These are phyloP conservation scores for Emydocephalus ijimae DNA, from an alignment of 2,113 vertebrate genomes.

Conservation along the genomic window DNA sequence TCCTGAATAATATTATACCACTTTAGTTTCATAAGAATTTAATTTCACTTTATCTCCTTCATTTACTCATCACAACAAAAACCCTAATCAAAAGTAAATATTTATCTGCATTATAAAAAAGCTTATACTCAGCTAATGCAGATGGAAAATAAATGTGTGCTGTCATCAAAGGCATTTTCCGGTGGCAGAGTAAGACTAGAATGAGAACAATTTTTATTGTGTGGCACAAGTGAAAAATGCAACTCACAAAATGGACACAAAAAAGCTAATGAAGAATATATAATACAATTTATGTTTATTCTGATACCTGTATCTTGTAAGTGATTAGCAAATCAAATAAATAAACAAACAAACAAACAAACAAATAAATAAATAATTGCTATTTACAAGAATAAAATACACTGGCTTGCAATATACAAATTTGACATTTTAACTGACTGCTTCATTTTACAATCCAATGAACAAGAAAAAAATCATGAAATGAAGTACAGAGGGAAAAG, in stretches of 20 bases:
- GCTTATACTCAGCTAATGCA: background rate
- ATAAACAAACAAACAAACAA: too few species aligned
- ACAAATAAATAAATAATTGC: background rate
- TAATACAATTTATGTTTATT: background rate
- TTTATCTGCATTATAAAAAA: background rate
- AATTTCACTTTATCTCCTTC: constrained; percentile 32
- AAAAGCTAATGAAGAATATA: background rate
- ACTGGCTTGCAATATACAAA: background rate
- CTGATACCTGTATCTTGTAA: too few species aligned
- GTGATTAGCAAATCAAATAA: too few species aligned
- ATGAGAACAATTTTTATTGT: background rate
- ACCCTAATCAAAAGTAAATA: background rate
- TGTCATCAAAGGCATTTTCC: background rate
- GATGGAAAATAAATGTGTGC: background rate
- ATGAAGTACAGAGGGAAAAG: background rate
- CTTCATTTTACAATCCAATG: background rate
- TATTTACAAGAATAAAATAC: background rate
- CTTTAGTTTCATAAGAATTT: constrained; percentile 37
- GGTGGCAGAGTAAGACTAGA: background rate
- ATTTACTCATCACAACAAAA: constrained; percentile 16
- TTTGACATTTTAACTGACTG: constrained; percentile 3
- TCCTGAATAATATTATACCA: background rate
- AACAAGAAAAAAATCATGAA: background rate
- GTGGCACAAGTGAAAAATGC: background rate
- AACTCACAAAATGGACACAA: constrained; percentile 7